Evolutionary conservation across 2,797 vertebrate genomes (phyloP), one percentile per base, ranked within the genome.

Genomic region (Sebastes matsubarae): DNA sequence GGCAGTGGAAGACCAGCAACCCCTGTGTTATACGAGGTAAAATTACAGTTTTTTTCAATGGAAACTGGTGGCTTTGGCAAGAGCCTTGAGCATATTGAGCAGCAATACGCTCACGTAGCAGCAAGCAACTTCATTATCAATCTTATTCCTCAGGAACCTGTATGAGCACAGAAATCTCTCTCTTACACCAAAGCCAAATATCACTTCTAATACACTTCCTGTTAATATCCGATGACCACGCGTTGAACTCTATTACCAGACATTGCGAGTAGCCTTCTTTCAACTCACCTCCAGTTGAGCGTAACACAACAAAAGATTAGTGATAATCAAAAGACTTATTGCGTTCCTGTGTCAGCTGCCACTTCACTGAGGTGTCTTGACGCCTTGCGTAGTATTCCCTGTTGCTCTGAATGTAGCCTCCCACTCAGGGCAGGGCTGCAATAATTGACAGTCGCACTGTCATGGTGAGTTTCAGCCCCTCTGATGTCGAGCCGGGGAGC

Each of bases 401-500:
- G 68, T 71, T 64, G 77, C 79, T 81, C 75, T 46, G 71, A 74
- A 75, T 72, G 84, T 64, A 72, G 69, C 82, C 75, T 80, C 82
- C 80, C 81, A 82, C 83, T 91, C 81, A 59, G 84, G 80, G 85
- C 78, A 70, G 42, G 81, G 64, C 80, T 77, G 73, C 75, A 42
- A n/a, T 24, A 65, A 79, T 87, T 87, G 86, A 82, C 89, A 86
- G 88, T 87, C 71, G 27, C 67, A 50, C 72, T 88, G 88, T 93
- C 91, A 88, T 72, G 71, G 85, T 75, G 77, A 80, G 81, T 90
- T 91, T 79, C 42, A 74, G 59, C 85, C 72, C 22, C 76, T 94
- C 86, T 93, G 88, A 93, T 92, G 87, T 88, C 46, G 78, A 88
- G 82, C 77, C 81, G 74, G 80, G 61, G 38, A 78, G 60, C 68